These are phyloP conservation scores for Caenorhabditis sp. DNA, from an alignment of 2,888 invertebrate genomes.

Conservation along the genomic window DNA sequence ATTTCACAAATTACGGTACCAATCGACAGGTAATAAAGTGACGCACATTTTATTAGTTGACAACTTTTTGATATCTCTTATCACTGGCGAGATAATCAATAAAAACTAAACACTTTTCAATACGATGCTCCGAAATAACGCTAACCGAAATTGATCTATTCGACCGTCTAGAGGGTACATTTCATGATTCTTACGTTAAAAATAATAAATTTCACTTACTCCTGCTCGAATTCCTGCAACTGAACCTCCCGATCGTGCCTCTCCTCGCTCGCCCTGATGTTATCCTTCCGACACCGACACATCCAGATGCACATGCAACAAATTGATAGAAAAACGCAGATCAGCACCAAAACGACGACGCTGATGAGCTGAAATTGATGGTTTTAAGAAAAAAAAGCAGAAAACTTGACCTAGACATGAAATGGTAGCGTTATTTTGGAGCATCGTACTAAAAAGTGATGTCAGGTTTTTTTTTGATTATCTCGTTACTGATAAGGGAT, in stretches of 20 bases:
- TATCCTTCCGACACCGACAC: conserved; percentile 68
- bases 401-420: too few species aligned
- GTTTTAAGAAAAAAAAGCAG: neutral
- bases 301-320: conserved; percentile 64
- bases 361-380: conserved; percentile 55
- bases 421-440: neutral
- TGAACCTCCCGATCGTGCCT: conserved; percentile 63
- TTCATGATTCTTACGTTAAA: too few species aligned
- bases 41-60: too few species aligned
- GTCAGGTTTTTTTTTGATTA: too few species aligned
- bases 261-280: conserved; percentile 59
- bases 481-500: neutral
- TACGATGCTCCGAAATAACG: neutral
- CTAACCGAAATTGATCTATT: too few species aligned
- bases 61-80: neutral
- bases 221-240: conserved; percentile 59
- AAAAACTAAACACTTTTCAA: conserved; percentile 3
- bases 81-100: neutral
- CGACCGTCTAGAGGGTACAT: too few species aligned
- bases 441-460: neutral
- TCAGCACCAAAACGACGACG: conserved; percentile 54
- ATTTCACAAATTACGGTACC: neutral
- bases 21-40: too few species aligned
- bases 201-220: neutral
- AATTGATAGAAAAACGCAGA: conserved; percentile 59